Base-by-base conservation (phyloP, 2,888 invertebrate species). In the Cantharis rustica region DNA sequence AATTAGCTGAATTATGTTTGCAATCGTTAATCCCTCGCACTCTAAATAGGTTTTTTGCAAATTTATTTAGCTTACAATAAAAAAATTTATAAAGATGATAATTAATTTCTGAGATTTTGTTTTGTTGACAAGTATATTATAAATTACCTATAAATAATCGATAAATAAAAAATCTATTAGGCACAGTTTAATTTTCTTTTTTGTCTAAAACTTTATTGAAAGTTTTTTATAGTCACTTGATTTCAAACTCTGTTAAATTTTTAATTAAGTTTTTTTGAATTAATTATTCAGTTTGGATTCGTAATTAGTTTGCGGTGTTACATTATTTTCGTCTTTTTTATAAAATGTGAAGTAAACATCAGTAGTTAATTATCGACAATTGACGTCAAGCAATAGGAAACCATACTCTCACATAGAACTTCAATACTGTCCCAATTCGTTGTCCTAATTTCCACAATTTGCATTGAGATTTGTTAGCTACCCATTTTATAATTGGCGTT, bases 361-460 rank as follows among this genome's bases (percentile, higher is more conserved):
- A 68, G 61, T 72, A 68, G 72, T 72, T 72, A 72, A 72, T 72
- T 72, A 68, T 68, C 68, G 16, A 62, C 62, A 71, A 31, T 64
- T 68, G 72, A 31, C 72, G 72, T 66, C 72, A 72, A 68, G 72
- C 17, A 72, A 68, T 72, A 66, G 66, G 72, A 72, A 72, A 72
- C 72, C 72, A 47, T 72, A 72, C 31, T 62, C 13, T 72, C 61
- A 10, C 66, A 16, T 68, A 47, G 31, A 31, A 31, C 17, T 26
- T 61, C 64, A 23, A 16, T 15, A 61, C 66, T 68, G 72, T 72
- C 72, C 72, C 72, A 72, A 72, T 72, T 68, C 23, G 64, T 61
- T 70, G 71, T 71, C 75, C 71, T 62, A 71, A 71, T 75, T 31
- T 75, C 71, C 23, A 27, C 27, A 20, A 66, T 20, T 66, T 66